These are phyloP conservation scores for Brachionichthys hirsutus DNA, from an alignment of 2,113 vertebrate genomes.

Conservation along the genomic window DNA sequence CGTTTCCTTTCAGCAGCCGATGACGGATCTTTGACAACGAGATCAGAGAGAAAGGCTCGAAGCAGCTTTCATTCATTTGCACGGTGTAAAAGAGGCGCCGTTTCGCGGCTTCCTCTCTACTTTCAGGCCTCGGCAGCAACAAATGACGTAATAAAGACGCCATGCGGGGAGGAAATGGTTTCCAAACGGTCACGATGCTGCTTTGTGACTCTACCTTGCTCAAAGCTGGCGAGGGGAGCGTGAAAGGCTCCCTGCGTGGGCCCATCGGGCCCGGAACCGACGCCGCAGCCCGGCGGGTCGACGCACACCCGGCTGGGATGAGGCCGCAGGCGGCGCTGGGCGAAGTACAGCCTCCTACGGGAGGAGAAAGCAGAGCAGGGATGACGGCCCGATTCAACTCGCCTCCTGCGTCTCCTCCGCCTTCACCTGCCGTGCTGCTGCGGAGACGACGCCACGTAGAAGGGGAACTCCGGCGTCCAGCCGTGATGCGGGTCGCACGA, in stretches of 20 bases:
- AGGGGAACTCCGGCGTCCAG: conserved; percentile 93
- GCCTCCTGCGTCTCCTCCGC: not conserved
- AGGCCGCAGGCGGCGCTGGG: conserved; percentile 86
- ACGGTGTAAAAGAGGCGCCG: conserved; percentile 12
- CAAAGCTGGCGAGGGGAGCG: conserved; percentile 84
- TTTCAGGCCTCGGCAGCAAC: conserved; percentile 3
- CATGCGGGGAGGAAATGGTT: conserved; percentile 5
- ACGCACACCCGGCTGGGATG: conserved; percentile 89
- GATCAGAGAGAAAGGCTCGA: conserved; percentile 24
- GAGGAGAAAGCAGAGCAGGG: conserved; percentile 32
- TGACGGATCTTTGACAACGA: conserved; percentile 56
- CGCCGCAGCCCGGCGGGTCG: conserved; percentile 85
- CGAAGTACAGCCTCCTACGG: conserved; percentile 88
- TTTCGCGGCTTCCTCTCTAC: not conserved
- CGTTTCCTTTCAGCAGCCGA: conserved; percentile 35
- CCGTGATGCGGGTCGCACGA: conserved; percentile 86
- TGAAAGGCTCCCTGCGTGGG: conserved; percentile 90
- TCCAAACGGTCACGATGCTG: conserved; percentile 3
- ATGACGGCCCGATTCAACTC: conserved; percentile 1
- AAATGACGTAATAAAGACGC: conserved; percentile 24
- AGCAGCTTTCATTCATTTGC: conserved; percentile 24
- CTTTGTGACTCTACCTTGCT: conserved; percentile 14
- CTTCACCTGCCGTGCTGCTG: conserved; percentile 87
- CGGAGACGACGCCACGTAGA: conserved; percentile 85
- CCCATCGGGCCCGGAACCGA: conserved; percentile 86